Conservation (phyloP, 2,113 vertebrate genomes). For the Spheniscus mendiculus region DNA sequence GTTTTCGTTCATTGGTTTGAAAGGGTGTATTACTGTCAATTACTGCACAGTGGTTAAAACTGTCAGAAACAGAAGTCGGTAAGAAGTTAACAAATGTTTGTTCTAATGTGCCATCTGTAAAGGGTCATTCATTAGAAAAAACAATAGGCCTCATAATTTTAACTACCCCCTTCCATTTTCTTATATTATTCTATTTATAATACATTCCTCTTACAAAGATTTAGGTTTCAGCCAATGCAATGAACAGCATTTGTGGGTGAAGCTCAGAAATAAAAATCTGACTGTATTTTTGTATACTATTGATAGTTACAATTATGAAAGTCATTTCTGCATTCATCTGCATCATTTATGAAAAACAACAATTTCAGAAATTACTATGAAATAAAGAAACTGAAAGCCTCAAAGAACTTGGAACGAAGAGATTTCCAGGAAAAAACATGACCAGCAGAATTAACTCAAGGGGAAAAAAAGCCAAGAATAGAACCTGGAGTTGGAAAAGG, state of each 20-base stretch:
- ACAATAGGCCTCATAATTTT: neutral
- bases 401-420: neutral
- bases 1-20: neutral
- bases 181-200: neutral
- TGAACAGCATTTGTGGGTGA: neutral
- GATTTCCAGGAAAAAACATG: neutral
- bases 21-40: neutral
- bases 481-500: neutral
- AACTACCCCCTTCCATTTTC: neutral
- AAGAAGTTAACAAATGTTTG: neutral
- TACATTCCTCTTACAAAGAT: neutral
- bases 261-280: neutral
- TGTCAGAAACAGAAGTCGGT: neutral
- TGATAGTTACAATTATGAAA: neutral
- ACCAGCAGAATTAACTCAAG: neutral
- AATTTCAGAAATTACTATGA: neutral
- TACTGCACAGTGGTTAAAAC: neutral
- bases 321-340: neutral
- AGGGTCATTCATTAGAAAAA: neutral
- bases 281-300: neutral
- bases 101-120: neutral
- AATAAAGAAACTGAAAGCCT: neutral
- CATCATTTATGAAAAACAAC: neutral
- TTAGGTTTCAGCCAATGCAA: neutral
- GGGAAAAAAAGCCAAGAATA: neutral